Evolutionary conservation across 2,113 vertebrate genomes (phyloP), one percentile per base, ranked within the genome.

Genomic region (Rhipidura dahli): DNA sequence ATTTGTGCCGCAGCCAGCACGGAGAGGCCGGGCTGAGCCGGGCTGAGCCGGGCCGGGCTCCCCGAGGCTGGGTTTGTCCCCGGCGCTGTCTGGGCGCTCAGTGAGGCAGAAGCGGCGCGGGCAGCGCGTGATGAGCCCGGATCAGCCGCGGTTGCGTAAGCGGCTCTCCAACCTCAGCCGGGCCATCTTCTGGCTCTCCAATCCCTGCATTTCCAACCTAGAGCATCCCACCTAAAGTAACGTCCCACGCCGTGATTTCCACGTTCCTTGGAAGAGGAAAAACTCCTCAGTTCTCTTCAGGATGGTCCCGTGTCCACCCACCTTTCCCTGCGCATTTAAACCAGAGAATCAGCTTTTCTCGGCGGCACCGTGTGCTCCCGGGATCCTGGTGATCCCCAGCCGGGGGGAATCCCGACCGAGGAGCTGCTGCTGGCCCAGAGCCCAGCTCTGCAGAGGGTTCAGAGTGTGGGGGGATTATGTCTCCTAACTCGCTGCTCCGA

Each of bases 271-370:
- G 10, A 44, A 59, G n/a, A 60, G 27, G 13, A 14, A 31, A 37
- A 30, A 0, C 0, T 4, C 11, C 11, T 53, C 15, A 1, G 0
- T 71, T 59, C 51, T 53, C 49, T 63, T 42, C 64, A 42, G 50
- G 64, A 35, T 61, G 64, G 22, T 56, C 19, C 54, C 5, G 0
- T 5, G 28, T 33, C 20, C 50, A 1, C 23, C 8, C 5, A 0
- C 35, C 9, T 49, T 37, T 30, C n/a, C 37, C 44, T 8, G n/a
- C 19, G 42, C 18, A 10, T 57, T 27, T 30, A 7, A 83, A 57
- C 3, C 18, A n/a, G 35, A 2, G 59, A 35, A 86, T 11, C 21
- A 15, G 7, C 15, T 76, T 56, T 68, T 26, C 61, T 12, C 35
- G 65, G 22, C 15, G 64, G 31, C 4, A 1, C 9, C 2, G 5